Conservation (phyloP, 2,113 vertebrate genomes). For the Cyprinus carpio region DNA sequence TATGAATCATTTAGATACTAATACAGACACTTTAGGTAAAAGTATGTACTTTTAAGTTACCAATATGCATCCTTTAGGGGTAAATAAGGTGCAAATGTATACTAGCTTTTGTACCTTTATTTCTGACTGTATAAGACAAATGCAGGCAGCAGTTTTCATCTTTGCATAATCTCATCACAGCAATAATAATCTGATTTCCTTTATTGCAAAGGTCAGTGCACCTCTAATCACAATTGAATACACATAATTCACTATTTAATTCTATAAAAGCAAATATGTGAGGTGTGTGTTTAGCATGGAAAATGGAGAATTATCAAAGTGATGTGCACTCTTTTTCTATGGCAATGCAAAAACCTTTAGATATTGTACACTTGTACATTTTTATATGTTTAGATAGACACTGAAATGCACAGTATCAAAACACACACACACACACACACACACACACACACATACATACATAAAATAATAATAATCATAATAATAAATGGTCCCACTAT, state of each 20-base stretch:
- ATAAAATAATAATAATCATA: too few relatives aligned
- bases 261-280: conserved; percentile 70
- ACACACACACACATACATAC: too few relatives aligned
- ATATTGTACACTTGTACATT: neutral
- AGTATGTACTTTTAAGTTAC: neutral
- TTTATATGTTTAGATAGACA: neutral
- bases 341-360: neutral
- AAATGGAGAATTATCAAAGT: conserved; percentile 24
- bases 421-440: too few relatives aligned
- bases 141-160: conserved; percentile 49
- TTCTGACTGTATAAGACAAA: conserved; percentile 55
- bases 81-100: neutral
- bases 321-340: neutral
- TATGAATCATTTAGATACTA: neutral
- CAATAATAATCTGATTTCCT: conserved; percentile 77
- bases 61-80: neutral
- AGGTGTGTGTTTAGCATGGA: conserved; percentile 66
- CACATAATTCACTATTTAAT: conserved; percentile 80
- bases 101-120: neutral
- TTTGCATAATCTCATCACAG: conserved; percentile 76
- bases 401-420: neutral
- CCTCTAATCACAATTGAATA: conserved; percentile 81
- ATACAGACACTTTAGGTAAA: neutral
- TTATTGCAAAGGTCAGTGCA: conserved; percentile 79
- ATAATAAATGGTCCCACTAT: too few relatives aligned